These are phyloP conservation scores for Aphodius sticticus DNA, from an alignment of 2,888 invertebrate species.

Conservation along the genomic window DNA sequence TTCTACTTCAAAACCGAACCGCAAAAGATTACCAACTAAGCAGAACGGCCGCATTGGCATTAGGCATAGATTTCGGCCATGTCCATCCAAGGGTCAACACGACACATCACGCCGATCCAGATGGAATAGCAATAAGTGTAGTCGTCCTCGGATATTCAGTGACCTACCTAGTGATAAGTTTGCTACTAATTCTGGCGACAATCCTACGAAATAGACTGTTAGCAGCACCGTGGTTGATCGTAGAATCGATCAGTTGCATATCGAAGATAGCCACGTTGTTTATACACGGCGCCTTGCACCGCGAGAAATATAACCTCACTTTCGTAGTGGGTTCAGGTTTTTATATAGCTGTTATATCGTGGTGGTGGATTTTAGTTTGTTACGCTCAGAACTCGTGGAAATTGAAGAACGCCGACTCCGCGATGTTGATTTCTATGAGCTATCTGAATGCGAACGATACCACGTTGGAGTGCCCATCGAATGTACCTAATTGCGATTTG, in stretches of 20 bases:
- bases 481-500: not conserved
- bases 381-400: not conserved
- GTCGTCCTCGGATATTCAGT: not conserved
- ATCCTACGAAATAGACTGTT: not conserved
- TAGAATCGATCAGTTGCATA: not conserved
- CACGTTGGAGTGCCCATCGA: not conserved
- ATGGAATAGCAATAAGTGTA: not conserved
- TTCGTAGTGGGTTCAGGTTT: not conserved
- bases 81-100: not conserved
- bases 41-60: not conserved
- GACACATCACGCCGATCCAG: not conserved
- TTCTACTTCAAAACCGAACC: not conserved
- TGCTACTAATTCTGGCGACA: not conserved
- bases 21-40: not conserved
- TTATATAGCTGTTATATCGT: not conserved
- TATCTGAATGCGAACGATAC: not conserved
- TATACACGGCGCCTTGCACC: not conserved
- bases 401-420: not conserved
- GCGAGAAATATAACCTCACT: not conserved
- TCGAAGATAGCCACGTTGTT: not conserved
- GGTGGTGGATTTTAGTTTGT: not conserved
- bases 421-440: not conserved
- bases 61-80: not conserved
- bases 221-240: not conserved
- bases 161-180: not conserved